phyloP scores from a whole-genome alignment of 2,113 vertebrate species.

The Oceanites oceanicus region DNA sequence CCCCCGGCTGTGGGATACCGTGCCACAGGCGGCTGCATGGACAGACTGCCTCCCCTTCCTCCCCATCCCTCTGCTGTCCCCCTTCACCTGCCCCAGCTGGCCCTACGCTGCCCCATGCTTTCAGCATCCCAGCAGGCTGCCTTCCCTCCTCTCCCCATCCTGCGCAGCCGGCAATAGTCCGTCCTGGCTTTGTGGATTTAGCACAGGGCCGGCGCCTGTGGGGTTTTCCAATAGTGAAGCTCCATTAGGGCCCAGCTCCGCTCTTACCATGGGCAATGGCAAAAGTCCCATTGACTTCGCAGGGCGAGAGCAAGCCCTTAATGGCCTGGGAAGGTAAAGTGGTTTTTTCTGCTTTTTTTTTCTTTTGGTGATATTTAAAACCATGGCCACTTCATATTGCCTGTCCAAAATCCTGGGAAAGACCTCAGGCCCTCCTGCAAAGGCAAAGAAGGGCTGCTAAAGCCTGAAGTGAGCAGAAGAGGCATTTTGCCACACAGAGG shows the following conservation, averaged over 20 bases:
- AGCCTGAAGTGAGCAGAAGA: background rate
- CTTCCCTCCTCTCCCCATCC: background rate
- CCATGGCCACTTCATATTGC: background rate
- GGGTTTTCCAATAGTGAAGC: constrained; percentile 12
- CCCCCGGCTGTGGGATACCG: no score
- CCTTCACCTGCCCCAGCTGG: background rate
- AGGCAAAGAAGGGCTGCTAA: background rate
- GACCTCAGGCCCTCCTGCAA: background rate
- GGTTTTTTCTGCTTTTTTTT: background rate
- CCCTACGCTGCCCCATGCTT: accelerated
- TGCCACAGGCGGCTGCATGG: accelerated
- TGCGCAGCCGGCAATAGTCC: background rate
- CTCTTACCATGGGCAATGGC: background rate
- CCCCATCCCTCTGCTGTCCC: background rate
- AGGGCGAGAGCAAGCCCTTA: background rate
- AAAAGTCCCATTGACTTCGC: background rate
- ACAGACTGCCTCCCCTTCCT: no score
- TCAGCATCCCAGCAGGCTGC: background rate
- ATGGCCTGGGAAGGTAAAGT: background rate
- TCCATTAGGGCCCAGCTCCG: constrained; percentile 50
- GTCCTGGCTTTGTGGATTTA: background rate
- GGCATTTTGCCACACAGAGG: background rate
- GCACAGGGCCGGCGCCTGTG: background rate
- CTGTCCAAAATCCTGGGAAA: background rate
- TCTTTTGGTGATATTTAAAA: background rate